phyloP scores from a whole-genome alignment of 2,113 vertebrate genomes.

The Malurus melanocephalus region DNA sequence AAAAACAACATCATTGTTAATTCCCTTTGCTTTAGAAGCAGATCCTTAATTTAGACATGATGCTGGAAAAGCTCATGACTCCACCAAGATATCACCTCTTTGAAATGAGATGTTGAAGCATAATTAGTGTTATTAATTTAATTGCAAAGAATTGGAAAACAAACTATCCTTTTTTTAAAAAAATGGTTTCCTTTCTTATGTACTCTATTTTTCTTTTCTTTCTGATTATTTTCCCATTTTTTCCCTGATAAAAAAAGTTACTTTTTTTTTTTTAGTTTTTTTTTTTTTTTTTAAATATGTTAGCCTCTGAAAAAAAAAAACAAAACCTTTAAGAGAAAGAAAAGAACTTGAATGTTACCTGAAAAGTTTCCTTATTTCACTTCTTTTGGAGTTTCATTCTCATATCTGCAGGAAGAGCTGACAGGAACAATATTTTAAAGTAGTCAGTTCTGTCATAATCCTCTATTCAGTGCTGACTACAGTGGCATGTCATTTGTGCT shows the following conservation, averaged over 20 bases:
- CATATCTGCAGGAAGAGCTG: neutral
- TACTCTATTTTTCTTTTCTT: neutral
- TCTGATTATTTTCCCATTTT: neutral
- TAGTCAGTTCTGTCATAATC: neutral
- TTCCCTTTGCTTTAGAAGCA: neutral
- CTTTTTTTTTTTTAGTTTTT: neutral
- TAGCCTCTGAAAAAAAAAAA: neutral
- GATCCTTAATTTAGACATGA: neutral
- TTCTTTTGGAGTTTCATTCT: neutral
- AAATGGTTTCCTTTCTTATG: neutral
- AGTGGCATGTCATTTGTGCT: neutral
- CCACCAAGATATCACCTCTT: neutral
- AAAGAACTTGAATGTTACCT: neutral
- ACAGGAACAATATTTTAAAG: neutral
- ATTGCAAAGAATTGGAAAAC: neutral
- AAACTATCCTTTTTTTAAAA: neutral
- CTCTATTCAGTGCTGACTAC: neutral
- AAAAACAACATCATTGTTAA: neutral
- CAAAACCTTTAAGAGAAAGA: neutral
- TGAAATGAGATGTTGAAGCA: neutral
- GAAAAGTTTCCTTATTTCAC: neutral
- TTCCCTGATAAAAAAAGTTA: neutral
- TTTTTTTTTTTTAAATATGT: neutral
- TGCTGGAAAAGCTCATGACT: neutral
- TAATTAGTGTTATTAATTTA: neutral